Evolutionary conservation across 2,113 vertebrate genomes (phyloP).

Genomic region (Jacana jacana): DNA sequence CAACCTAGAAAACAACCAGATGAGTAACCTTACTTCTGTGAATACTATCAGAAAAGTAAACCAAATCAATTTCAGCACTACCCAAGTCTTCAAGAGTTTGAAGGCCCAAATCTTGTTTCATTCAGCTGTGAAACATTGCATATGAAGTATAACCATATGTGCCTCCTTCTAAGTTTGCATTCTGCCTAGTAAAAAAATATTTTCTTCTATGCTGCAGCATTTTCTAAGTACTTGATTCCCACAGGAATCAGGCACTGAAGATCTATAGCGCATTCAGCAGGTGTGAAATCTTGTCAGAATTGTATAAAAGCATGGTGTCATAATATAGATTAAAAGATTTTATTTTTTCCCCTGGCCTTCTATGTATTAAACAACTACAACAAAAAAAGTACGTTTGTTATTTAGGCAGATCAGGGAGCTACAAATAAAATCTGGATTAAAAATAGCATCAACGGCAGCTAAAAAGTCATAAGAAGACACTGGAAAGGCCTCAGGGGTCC

Average conservation of each 20-base stretch:
- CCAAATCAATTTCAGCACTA: neutral
- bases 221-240: neutral
- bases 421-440: neutral
- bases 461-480: neutral
- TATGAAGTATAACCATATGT: neutral
- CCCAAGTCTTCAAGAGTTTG: neutral
- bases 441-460: neutral
- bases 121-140: neutral
- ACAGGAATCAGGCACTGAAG: neutral
- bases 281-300: neutral
- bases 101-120: neutral
- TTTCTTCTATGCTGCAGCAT: neutral
- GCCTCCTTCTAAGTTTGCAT: neutral
- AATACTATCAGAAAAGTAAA: neutral
- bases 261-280: neutral
- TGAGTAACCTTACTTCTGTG: neutral
- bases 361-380: neutral
- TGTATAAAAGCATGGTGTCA: neutral
- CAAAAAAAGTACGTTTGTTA: neutral
- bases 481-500: no score
- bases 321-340: neutral
- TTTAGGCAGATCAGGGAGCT: neutral
- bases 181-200: neutral
- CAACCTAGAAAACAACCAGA: neutral
- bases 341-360: accelerated